phyloP scores from a whole-genome alignment of 2,888 invertebrate genomes.

The Drosophila paracracens region DNA sequence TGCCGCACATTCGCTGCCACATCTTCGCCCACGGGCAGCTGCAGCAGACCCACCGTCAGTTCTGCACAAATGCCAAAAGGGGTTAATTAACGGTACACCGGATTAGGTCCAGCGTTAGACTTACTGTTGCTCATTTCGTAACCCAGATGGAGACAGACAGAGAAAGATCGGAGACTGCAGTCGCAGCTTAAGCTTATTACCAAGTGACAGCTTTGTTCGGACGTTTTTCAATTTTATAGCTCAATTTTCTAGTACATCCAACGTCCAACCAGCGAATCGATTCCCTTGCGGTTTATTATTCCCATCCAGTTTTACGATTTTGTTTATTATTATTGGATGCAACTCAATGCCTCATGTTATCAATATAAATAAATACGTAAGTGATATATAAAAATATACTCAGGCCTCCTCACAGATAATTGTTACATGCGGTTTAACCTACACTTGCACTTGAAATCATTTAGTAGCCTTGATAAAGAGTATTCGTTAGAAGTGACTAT shows the following conservation, averaged over 20 bases:
- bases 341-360: conserved; percentile 5
- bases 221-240: conserved; percentile 43
- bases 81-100: conserved; percentile 42
- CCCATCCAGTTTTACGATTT: conserved; percentile 1
- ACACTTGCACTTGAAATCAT: background rate
- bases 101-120: conserved; percentile 25
- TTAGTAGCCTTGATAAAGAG: background rate
- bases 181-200: conserved; percentile 11
- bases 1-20: conserved; percentile 67
- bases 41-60: conserved; percentile 78
- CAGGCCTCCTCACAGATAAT: background rate
- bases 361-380: background rate
- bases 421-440: background rate
- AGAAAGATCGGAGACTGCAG: background rate
- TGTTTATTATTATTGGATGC: conserved; percentile 7
- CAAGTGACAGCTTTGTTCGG: conserved; percentile 22
- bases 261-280: conserved; percentile 23
- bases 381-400: background rate
- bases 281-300: conserved; percentile 24
- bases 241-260: conserved; percentile 25
- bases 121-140: conserved; percentile 47
- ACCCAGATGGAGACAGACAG: background rate
- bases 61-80: conserved; percentile 44
- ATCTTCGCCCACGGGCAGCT: conserved; percentile 72
- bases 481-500: background rate